Conservation (phyloP, 2,888 invertebrate species). For the Schizaphis graminum region DNA sequence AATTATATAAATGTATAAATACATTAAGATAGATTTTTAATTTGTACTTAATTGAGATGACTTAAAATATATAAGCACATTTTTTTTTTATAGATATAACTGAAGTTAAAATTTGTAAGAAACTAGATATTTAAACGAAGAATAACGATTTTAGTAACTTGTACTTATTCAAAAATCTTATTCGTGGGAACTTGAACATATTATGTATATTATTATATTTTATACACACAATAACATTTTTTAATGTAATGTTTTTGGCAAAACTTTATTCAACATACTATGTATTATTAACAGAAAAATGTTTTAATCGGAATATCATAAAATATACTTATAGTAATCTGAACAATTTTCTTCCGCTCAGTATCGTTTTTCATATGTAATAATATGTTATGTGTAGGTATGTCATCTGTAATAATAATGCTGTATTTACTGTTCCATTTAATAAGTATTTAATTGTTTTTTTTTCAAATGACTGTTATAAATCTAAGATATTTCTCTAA, state of each 20-base stretch:
- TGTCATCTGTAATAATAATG: no score
- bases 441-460: no score
- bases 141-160: background rate
- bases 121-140: background rate
- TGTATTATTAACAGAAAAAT: background rate
- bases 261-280: background rate
- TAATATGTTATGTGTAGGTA: no score
- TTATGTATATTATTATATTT: background rate
- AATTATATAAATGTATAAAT: no score
- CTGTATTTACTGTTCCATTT: no score
- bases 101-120: background rate
- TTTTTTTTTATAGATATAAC: background rate
- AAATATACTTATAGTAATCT: background rate
- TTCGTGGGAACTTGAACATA: background rate
- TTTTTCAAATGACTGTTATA: no score
- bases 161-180: background rate
- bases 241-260: background rate
- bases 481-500: no score
- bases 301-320: background rate
- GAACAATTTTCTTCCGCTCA: background rate
- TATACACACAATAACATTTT: background rate
- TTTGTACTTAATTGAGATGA: background rate
- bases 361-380: background rate
- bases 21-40: no score
- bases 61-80: background rate